Evolutionary conservation across 1,140 invertebrate genomes (phyloP), one percentile per base, ranked within the genome.

Genomic region (Macrosteles quadrilineatus): DNA sequence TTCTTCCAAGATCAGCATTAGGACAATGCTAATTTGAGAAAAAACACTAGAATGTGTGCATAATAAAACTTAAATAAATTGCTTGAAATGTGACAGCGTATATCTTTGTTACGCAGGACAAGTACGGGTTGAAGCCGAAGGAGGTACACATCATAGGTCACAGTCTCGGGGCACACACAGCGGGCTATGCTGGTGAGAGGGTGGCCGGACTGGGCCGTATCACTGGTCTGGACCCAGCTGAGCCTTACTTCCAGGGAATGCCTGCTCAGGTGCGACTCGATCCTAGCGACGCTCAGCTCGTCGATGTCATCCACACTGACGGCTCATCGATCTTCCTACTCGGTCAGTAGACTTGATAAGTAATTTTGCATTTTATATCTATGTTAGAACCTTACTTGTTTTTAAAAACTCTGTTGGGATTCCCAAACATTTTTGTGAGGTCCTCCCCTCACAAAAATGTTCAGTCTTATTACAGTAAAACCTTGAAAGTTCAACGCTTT

Each of bases 181-280:
- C 91, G 1, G 92, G 91, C 25, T 96, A 95, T 75, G 92, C 91
- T 0, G 93, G 91, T 0, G 87, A 92, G 81, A 84, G 85, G 77
- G 85, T 72, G 57, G 66, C 73, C 27, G 85, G 85, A 43, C 82
- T 95, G 19, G 91, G 91, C 27, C 83, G 93, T 64, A 94, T 94
- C 55, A 93, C 91, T 4, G 91, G 90, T 0, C 81, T 95, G 25
- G 93, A 95, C 82, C 91, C 93, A 2, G 93, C 93, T 0, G 91
- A 94, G 75, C 93, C 93, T 0, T 94, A 94, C 76, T 95, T 95
- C 80, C 88, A 94, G 84, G 89, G 91, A 67, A 94, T 95, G 91
- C 90, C 91, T 0, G 81, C 83, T 31, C 85, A 89, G 68, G 85
- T 94, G 0, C 84, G 92, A 19, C 80, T 95, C 1, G 93, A 95